Evolutionary conservation across 2,797 vertebrate species (phyloP).

Genomic region (Peromyscus aztecus): DNA sequence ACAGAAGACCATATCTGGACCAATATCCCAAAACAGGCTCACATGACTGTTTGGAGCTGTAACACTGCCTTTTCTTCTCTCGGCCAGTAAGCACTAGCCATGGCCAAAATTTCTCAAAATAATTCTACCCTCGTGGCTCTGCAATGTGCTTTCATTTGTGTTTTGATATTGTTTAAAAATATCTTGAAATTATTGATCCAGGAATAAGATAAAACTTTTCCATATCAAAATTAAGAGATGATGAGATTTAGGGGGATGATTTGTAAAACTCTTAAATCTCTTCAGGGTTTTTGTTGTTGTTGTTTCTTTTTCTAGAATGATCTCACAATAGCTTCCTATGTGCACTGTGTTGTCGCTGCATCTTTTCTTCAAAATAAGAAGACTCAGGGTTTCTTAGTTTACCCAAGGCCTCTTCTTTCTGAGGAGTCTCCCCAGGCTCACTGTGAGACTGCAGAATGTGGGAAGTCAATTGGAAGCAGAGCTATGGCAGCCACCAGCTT

Average conservation of each 20-base stretch:
- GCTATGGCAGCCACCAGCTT: background rate
- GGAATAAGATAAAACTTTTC: conserved; percentile 48
- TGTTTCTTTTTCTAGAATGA: background rate
- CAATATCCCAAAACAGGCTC: background rate
- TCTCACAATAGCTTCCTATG: background rate
- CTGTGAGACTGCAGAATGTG: background rate
- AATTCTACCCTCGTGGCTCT: background rate
- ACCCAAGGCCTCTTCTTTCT: background rate
- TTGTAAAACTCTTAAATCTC: conserved; percentile 32
- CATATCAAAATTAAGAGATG: conserved; percentile 38
- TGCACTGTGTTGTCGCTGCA: background rate
- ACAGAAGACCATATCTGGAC: conserved; percentile 3
- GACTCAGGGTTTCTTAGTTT: background rate
- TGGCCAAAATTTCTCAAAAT: background rate
- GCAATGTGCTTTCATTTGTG: background rate
- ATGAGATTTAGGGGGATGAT: conserved; percentile 1
- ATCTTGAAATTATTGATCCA: background rate
- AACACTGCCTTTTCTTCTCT: background rate
- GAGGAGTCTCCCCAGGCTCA: background rate
- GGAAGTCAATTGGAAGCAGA: background rate
- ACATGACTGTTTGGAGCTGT: background rate
- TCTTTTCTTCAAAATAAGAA: conserved; percentile 44
- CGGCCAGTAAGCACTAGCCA: background rate
- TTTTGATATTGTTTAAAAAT: conserved; percentile 47
- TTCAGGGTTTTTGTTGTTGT: background rate